Evolutionary conservation across 2,797 vertebrate genomes (phyloP).

Genomic region (Malacoctenus gilli): DNA sequence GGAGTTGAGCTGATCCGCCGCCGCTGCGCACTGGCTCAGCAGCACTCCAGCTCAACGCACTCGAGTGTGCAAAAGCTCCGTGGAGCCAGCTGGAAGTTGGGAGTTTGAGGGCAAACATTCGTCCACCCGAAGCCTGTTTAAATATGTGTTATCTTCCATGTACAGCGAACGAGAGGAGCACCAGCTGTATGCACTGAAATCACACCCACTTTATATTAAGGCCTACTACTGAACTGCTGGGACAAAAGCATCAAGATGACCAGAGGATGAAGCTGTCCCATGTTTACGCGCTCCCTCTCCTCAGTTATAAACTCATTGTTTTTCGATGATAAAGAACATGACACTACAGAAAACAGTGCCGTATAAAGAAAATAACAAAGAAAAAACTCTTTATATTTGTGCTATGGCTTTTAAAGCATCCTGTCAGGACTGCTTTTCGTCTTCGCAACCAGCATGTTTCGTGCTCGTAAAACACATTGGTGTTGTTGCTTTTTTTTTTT

Average conservation of each 20-base stretch:
- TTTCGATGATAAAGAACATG: conserved; percentile 22
- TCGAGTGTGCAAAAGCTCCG: no score
- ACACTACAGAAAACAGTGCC: conserved; percentile 4
- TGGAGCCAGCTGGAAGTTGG: no score
- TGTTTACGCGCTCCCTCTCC: not conserved
- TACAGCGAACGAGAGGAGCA: no score
- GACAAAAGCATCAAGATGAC: conserved; percentile 8
- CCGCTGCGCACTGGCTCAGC: no score
- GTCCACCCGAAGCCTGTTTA: no score
- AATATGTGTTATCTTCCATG: no score
- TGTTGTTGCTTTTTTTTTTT: conserved; percentile 6
- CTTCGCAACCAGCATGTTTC: not conserved
- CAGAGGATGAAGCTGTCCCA: not conserved
- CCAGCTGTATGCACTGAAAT: no score
- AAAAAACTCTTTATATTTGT: conserved; percentile 8
- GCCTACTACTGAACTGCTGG: not conserved
- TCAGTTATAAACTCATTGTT: not conserved
- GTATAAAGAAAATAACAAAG: conserved; percentile 1
- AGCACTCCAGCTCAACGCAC: no score
- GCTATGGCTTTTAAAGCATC: conserved; percentile 25
- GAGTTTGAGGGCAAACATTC: no score
- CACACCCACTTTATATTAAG: no score
- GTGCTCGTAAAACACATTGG: not conserved
- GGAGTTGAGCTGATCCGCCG: no score
- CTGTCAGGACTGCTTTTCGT: conserved; percentile 2